A percentile compares a stretch with the other conserved stretches of the same genome.
These are phyloP conservation scores for Dermolepida albohirtum DNA, from an alignment of 2,888 invertebrate species.

Conservation along the genomic window DNA sequence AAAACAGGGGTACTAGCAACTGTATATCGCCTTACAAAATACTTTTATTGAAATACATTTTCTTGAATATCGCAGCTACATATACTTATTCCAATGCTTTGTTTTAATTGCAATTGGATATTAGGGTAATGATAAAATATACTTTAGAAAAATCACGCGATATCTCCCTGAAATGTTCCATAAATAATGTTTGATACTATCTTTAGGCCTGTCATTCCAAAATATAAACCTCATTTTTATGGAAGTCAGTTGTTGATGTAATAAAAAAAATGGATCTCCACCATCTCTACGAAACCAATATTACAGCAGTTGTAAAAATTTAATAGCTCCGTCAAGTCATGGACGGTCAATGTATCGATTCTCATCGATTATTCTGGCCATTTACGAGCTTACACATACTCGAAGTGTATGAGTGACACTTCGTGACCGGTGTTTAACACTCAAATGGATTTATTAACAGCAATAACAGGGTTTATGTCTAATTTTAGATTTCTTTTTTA, in stretches of 20 bases:
- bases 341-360: conserved; percentile 22
- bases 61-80: too few species aligned
- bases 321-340: conserved; percentile 24
- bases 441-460: conserved; percentile 28
- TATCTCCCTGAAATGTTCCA: conserved; percentile 24
- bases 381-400: conserved; percentile 21
- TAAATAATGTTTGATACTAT: conserved; percentile 21
- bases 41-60: too few species aligned
- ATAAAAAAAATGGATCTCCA: conserved; percentile 33
- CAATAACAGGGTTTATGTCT: conserved; percentile 3
- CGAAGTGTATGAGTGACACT: conserved; percentile 9
- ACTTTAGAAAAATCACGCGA: conserved; percentile 7
- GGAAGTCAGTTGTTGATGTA: conserved; percentile 26
- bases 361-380: conserved; percentile 5
- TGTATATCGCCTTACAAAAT: too few species aligned
- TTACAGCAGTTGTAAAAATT: conserved; percentile 28
- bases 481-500: conserved; percentile 19
- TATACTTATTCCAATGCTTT: too few species aligned
- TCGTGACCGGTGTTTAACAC: conserved; percentile 25
- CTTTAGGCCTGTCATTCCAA: conserved; percentile 16
- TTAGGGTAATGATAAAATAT: background rate
- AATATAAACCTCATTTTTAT: conserved; percentile 25
- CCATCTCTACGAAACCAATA: conserved; percentile 24
- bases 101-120: background rate
- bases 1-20: too few species aligned